Evolutionary conservation across 2,888 invertebrate genomes (phyloP), one percentile per base, ranked within the genome.

Genomic region (Abrostola tripartita): DNA sequence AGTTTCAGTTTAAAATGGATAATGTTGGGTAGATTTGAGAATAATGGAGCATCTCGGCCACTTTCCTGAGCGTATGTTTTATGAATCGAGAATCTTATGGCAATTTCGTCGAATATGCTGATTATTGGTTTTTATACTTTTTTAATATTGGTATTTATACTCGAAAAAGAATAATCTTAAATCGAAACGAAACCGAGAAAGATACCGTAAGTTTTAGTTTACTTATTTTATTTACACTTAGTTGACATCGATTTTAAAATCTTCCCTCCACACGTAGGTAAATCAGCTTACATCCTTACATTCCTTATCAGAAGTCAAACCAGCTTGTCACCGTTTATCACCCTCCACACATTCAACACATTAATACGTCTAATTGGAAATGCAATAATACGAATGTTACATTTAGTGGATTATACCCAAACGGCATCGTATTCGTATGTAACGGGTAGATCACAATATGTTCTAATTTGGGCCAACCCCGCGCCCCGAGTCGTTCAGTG

Each of bases 391-490:
- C 24, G 5, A 12, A 35, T 44, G 47, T 14, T 61, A 58, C 61
- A 66, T 57, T 40, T 50, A 58, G 8, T 63, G 40, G 40, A 78
- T 74, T 76, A 77, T 68, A 68, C 73, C 60, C 58, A 59, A 74
- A 66, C 59, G 35, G 36, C 47, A 51, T 35, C 50, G 42, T 65
- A 71, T 67, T 63, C 50, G 41, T 42, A 58, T 64, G 54, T 62
- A 63, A 57, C 50, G 69, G 68, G 71, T 76, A 77, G 76, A 82
- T 84, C 79, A 83, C 83, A 84, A 77, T 85, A 81, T 75, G 81
- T 85, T 85, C 85, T 85, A 86, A 85, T 87, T 86, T 83, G 74
- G 71, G 72, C 76, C 76, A 78, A 72, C 79, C 76, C 76, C 62
- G 55, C 75, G 74, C 72, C 71, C 63, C 68, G 75, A 85, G 76